These are phyloP conservation scores for Camponotus pennsylvanicus DNA, from an alignment of 1,140 invertebrate species.

Conservation along the genomic window DNA sequence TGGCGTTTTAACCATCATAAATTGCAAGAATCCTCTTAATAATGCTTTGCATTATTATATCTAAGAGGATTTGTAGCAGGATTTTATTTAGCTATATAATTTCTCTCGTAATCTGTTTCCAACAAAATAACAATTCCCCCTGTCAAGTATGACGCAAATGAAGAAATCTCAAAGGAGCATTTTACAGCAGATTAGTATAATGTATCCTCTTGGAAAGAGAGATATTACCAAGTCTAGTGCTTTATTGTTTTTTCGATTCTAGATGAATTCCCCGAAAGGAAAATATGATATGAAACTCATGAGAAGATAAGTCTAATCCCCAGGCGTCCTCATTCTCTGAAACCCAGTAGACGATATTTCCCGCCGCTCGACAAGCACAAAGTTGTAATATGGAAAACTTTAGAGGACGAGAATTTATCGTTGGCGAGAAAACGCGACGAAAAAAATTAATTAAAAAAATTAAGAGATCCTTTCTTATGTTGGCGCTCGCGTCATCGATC, in stretches of 20 bases:
- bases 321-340: constrained; percentile 18
- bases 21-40: background rate
- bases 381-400: constrained; percentile 38
- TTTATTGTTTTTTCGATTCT: constrained; percentile 5
- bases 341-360: constrained; percentile 15
- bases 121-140: background rate
- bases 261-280: background rate
- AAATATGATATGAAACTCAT: background rate
- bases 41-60: background rate
- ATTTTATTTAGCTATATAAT: background rate
- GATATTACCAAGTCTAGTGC: background rate
- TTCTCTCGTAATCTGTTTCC: background rate
- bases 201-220: background rate
- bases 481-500: constrained; percentile 37
- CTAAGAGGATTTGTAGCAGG: background rate
- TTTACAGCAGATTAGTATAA: constrained; percentile 6
- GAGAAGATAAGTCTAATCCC: constrained; percentile 35
- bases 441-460: constrained; percentile 49
- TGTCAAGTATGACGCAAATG: constrained; percentile 1
- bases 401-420: constrained; percentile 13
- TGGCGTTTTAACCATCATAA: background rate
- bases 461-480: constrained; percentile 8
- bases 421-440: background rate
- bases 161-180: background rate
- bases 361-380: background rate